These are phyloP conservation scores for Adela reaumurella DNA, from an alignment of 2,888 invertebrate species.

Conservation along the genomic window DNA sequence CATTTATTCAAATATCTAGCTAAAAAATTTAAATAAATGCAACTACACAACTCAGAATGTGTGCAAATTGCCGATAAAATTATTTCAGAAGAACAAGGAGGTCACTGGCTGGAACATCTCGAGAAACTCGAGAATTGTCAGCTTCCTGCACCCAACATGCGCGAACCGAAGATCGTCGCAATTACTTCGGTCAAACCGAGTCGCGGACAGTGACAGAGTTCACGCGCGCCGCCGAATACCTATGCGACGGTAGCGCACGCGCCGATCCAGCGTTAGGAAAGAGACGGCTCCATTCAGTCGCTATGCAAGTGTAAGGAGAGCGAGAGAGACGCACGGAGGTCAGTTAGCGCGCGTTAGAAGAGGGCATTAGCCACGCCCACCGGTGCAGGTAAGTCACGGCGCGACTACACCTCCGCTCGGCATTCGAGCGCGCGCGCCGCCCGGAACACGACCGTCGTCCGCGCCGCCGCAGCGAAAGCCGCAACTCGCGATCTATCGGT, in stretches of 20 bases:
- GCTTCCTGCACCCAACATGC: not conserved
- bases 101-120: no score
- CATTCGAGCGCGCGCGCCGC: conserved; percentile 54
- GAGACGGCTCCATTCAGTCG: conserved; percentile 19
- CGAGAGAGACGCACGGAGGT: conserved; percentile 29
- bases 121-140: no score
- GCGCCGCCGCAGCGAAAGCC: not conserved
- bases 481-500: not conserved
- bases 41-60: no score
- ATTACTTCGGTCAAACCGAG: not conserved
- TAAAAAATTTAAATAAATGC: no score
- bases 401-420: conserved; percentile 41
- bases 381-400: conserved; percentile 23
- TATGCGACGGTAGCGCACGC: conserved; percentile 36
- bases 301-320: conserved; percentile 1
- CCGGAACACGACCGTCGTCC: conserved; percentile 13
- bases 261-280: conserved; percentile 23
- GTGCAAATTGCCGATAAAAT: no score
- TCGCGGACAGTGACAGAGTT: conserved; percentile 24
- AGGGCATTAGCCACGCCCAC: conserved; percentile 35
- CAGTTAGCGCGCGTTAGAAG: conserved; percentile 49
- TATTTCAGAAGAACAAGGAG: no score
- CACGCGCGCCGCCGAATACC: conserved; percentile 40
- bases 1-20: no score
- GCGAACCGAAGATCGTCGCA: not conserved